Percentiles rank a stretch among this genome's conserved stretches.
phyloP scores from a whole-genome alignment of 2,888 invertebrate genomes.

The Chymomyza fuscimana region DNA sequence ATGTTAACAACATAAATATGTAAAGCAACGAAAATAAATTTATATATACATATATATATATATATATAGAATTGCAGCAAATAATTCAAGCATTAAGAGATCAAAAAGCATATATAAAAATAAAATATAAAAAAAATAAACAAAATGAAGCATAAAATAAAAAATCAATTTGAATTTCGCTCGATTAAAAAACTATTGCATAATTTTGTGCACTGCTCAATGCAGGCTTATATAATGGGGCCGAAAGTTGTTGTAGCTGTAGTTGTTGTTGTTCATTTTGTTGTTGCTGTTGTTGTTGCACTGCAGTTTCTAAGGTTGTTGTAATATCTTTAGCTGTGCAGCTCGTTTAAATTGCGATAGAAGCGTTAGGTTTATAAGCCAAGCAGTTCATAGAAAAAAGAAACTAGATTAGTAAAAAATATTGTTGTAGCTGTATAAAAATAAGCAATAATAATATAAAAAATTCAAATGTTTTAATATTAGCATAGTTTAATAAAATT shows the following conservation, averaged over 20 bases:
- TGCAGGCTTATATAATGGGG: slow-evolving; percentile 45
- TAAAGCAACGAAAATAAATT: slow-evolving; percentile 50
- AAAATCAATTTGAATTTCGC: not conserved
- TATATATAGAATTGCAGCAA: slow-evolving; percentile 29
- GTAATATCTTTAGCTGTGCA: slow-evolving; percentile 16
- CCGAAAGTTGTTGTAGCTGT: slow-evolving; percentile 51
- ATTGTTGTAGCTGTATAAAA: slow-evolving; percentile 20
- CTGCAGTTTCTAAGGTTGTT: not conserved
- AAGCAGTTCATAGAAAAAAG: slow-evolving; percentile 78
- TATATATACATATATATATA: slow-evolving; percentile 30
- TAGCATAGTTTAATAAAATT: not conserved
- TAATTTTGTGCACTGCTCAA: slow-evolving; percentile 59
- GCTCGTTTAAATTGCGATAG: slow-evolving; percentile 66
- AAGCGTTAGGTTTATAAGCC: slow-evolving; percentile 72
- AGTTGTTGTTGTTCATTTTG: slow-evolving; percentile 31
- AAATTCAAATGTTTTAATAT: not conserved
- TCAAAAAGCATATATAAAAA: slow-evolving; percentile 41
- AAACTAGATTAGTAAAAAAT: slow-evolving; percentile 77
- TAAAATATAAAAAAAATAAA: slow-evolving; percentile 41
- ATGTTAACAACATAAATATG: slow-evolving; percentile 48
- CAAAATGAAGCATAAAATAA: slow-evolving; percentile 54
- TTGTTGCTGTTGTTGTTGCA: slow-evolving; percentile 13
- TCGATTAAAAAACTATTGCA: slow-evolving; percentile 49
- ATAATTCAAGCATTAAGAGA: slow-evolving; percentile 54
- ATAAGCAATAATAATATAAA: slow-evolving; percentile 6